Evolutionary conservation across 2,797 vertebrate genomes (phyloP).

Genomic region (Diplodus puntazzo): DNA sequence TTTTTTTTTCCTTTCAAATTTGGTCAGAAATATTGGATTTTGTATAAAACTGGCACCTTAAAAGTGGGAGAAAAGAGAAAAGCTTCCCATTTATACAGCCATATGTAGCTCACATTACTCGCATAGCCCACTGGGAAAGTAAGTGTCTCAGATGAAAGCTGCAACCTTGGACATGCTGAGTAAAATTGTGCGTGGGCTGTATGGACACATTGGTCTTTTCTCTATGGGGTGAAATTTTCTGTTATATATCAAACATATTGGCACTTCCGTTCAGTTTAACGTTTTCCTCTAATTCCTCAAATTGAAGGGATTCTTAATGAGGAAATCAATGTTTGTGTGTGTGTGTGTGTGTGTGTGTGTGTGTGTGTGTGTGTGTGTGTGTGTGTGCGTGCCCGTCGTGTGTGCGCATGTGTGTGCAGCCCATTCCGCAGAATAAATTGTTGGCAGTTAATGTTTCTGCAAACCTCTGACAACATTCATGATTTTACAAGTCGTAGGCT

Average conservation of each 20-base stretch:
- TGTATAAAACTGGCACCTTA: background rate
- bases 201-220: background rate
- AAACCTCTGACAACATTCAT: too few relatives aligned
- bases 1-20: background rate
- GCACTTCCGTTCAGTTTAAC: constrained; percentile 11
- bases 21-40: background rate
- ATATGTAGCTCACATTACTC: background rate
- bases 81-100: background rate
- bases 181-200: constrained; percentile 16
- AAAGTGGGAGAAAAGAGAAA: background rate
- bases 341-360: constrained; percentile 6
- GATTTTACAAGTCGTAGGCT: too few relatives aligned
- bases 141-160: constrained; percentile 14
- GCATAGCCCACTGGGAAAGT: background rate
- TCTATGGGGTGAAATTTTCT: background rate
- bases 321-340: constrained; percentile 32
- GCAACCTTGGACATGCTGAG: constrained; percentile 1
- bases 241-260: background rate
- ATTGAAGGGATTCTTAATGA: constrained; percentile 7
- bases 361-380: constrained; percentile 12
- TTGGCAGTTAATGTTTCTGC: too few relatives aligned
- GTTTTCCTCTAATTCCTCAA: background rate
- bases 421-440: too few relatives aligned
- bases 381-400: constrained; percentile 10
- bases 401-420: too few relatives aligned